These are phyloP conservation scores for Lycodopsis pacificus DNA, from an alignment of 2,797 vertebrate genomes.

Conservation along the genomic window DNA sequence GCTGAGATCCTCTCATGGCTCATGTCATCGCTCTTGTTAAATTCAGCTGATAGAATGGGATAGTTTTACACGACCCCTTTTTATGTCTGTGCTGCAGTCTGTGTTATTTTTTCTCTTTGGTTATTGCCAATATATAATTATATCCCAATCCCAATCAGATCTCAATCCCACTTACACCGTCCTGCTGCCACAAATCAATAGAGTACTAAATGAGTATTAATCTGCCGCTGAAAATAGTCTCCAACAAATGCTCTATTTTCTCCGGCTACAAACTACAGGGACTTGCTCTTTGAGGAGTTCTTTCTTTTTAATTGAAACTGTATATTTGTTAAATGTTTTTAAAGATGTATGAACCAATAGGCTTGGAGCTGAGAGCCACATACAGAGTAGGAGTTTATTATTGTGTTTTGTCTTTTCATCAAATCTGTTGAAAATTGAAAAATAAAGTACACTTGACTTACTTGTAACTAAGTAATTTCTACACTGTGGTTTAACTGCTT, in stretches of 20 bases:
- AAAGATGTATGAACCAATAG: neutral
- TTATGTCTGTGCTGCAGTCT: neutral
- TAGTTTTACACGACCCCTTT: constrained; percentile 2
- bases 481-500: neutral
- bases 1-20: constrained; percentile 20
- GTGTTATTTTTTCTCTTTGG: neutral
- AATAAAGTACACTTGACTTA: neutral
- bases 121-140: neutral
- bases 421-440: neutral
- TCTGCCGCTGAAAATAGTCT: neutral
- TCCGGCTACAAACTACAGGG: neutral
- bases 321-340: neutral
- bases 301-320: neutral
- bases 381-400: neutral
- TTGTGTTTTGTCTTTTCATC: neutral
- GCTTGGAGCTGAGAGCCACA: neutral
- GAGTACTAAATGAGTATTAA: neutral
- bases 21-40: constrained; percentile 22
- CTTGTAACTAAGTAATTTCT: neutral
- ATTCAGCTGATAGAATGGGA: constrained; percentile 6
- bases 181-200: neutral
- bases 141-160: neutral
- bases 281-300: neutral
- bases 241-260: neutral
- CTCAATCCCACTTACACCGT: neutral